Percentiles rank a stretch among this genome's conserved stretches.
Evolutionary conservation across 2,888 invertebrate genomes (phyloP).

Genomic region (Acronicta aceris): DNA sequence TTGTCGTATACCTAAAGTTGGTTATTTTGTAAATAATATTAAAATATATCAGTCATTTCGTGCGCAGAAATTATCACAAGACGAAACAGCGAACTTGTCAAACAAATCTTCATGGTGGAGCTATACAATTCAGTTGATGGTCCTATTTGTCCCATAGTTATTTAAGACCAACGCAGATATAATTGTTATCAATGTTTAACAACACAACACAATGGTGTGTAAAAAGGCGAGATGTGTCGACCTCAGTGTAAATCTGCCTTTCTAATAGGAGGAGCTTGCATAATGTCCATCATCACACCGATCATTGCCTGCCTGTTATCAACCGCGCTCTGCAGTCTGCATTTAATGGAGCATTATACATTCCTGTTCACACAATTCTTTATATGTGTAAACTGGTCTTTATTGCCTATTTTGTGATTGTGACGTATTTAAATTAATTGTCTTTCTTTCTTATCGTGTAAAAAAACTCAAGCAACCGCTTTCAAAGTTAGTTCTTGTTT

Average conservation of each 20-base stretch:
- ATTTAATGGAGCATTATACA: slow-evolving; percentile 31
- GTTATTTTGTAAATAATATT: no score
- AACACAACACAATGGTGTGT: slow-evolving; percentile 20
- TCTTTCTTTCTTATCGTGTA: not conserved
- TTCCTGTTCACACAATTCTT: slow-evolving; percentile 22
- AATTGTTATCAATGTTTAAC: not conserved
- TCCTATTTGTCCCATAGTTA: not conserved
- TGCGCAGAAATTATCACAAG: no score
- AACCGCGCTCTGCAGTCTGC: slow-evolving; percentile 16
- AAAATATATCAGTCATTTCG: no score
- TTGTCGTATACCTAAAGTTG: no score
- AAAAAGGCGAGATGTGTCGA: slow-evolving; percentile 41
- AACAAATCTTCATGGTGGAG: no score
- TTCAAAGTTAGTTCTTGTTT: no score
- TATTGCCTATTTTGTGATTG: not conserved
- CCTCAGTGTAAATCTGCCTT: slow-evolving; percentile 53
- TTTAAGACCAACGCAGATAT: no score
- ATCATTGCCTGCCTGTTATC: slow-evolving; percentile 36
- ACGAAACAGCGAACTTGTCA: no score
- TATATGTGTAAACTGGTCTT: slow-evolving; percentile 15
- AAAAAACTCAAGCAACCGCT: no score
- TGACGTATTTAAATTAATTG: not conserved
- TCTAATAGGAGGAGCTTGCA: slow-evolving; percentile 52
- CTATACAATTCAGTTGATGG: not conserved
- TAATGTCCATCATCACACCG: slow-evolving; percentile 40